A percentile compares a stretch with the other conserved stretches of the same genome.
These are phyloP conservation scores for Eulithis prunata DNA, from an alignment of 2,888 invertebrate genomes.

Conservation along the genomic window DNA sequence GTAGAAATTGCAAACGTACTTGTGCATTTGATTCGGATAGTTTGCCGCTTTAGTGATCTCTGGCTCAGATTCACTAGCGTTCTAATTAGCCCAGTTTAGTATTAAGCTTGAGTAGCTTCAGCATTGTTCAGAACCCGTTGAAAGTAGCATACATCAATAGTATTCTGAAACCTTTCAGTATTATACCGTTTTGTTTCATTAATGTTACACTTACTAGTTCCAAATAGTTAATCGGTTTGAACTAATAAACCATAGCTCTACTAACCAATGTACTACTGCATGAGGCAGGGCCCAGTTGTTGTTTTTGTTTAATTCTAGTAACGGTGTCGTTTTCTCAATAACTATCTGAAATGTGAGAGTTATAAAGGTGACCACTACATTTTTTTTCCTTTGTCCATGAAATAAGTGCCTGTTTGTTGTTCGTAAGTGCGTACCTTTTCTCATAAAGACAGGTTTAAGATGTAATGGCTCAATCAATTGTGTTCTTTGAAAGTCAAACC, in stretches of 20 bases:
- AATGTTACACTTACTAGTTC: too few species aligned
- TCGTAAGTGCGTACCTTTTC: conserved; percentile 8
- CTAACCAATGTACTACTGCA: too few species aligned
- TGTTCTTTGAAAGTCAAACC: conserved; percentile 30
- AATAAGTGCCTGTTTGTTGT: conserved; percentile 8
- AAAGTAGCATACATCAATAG: too few species aligned
- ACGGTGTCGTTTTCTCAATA: background rate
- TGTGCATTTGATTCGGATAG: conserved; percentile 38
- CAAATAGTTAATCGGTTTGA: too few species aligned
- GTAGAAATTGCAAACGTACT: conserved; percentile 42
- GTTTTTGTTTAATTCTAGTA: background rate
- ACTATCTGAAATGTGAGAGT: background rate
- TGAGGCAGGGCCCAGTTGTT: background rate
- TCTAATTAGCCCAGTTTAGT: conserved; percentile 2
- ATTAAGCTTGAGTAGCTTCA: too few species aligned
- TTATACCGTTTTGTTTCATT: too few species aligned
- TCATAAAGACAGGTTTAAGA: conserved; percentile 19
- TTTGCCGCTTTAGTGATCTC: conserved; percentile 29
- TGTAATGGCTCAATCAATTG: conserved; percentile 30
- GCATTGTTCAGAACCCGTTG: too few species aligned
- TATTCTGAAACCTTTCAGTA: too few species aligned
- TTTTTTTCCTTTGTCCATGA: background rate
- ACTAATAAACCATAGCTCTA: background rate
- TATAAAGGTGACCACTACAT: background rate
- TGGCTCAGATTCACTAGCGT: conserved; percentile 23